Base-by-base conservation (phyloP, 2,113 vertebrate genomes). In the Eira barbara region DNA sequence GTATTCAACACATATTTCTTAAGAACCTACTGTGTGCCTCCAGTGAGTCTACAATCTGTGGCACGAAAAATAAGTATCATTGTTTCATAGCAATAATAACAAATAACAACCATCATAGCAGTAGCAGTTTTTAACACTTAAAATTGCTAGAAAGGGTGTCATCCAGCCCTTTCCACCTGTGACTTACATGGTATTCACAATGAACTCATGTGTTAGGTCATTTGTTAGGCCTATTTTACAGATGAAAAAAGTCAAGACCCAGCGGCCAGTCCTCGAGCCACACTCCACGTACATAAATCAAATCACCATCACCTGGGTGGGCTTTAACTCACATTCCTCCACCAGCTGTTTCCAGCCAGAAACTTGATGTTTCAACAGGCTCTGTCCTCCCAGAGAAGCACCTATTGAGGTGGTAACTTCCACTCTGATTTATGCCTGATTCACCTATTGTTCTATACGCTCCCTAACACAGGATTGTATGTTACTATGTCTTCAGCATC, bases 261-360 rank as follows among this genome's bases (percentile, higher is more conserved):
- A 59, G 15, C 13, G 31, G 20, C 11, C 3, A 1, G 29, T 4
- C 69, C 57, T 81, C 25, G 11, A 36, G 47, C 1, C 42, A 36
- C 31, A 13, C 45, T 67, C 63, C 5, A 2, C 57, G 59, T 34
- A 25, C 39, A 18, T 23, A 36, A 36, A 11, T 17, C 9, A 11
- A 34, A 31, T 52, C 34, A 39, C 27, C 29, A 21, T 52, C 23
- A 39, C 34, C 39, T n/a, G 39, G 69, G 3, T 36, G 18, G 85
- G 27, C 47, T 42, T n/a, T 74, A 42, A 55, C 39, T 31, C 17
- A 12, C 34, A 73, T 11, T 10, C 23, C 65, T 31, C 7, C 4
- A 21, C 36, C 27, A 42, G 52, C 20, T 15, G 11, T n/a, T 55
- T 7, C 3, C 4, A 0, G 21, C 69, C 11, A 23, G 3, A 7